Evolutionary conservation across 2,888 invertebrate genomes (phyloP).

Genomic region (Diaphora mendica): DNA sequence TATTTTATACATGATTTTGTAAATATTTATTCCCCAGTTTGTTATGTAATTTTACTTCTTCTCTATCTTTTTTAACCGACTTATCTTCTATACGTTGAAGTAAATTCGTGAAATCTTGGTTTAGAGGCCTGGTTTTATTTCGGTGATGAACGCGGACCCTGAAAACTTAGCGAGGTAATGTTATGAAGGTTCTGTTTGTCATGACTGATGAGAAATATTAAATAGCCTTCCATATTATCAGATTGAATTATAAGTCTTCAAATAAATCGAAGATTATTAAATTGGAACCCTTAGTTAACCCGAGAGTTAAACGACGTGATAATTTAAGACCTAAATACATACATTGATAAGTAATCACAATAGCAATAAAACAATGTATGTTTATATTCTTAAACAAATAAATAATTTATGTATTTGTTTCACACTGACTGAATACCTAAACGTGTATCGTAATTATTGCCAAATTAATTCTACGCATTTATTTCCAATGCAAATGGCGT

Average conservation of each 20-base stretch:
- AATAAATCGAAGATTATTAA: neutral
- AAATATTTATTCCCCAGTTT: neutral
- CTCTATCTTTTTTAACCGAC: too few species aligned
- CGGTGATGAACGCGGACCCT: neutral
- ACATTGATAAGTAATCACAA: neutral
- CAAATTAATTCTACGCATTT: neutral
- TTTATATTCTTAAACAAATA: neutral
- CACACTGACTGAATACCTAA: neutral
- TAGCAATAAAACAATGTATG: neutral
- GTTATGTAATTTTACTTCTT: neutral
- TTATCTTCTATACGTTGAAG: neutral
- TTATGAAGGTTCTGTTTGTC: neutral
- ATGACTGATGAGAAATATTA: neutral
- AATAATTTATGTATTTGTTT: slow-evolving; percentile 9
- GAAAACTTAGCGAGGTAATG: neutral
- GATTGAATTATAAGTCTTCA: neutral
- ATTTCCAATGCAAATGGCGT: slow-evolving; percentile 10
- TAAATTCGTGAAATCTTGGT: neutral
- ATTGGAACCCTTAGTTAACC: neutral
- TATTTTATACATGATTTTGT: neutral
- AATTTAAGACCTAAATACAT: neutral
- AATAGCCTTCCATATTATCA: neutral
- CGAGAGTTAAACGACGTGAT: neutral
- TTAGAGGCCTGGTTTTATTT: neutral
- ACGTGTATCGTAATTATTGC: neutral